Evolutionary conservation across 2,888 invertebrate genomes (phyloP).

Genomic region (Ophion ellenae): DNA sequence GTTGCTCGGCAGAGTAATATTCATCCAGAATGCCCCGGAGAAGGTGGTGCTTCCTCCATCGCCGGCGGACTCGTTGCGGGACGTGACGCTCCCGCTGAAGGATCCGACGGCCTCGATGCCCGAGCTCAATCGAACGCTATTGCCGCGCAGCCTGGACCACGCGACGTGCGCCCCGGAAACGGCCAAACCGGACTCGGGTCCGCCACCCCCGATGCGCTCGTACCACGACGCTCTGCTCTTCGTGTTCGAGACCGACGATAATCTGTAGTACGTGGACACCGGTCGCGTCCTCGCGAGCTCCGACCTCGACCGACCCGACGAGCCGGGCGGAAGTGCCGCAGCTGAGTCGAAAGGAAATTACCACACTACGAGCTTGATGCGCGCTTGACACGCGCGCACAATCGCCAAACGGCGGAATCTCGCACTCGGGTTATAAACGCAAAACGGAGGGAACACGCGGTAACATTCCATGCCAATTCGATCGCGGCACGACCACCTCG

Average conservation of each 20-base stretch:
- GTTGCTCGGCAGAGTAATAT: constrained; percentile 89
- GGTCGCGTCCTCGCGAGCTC: not conserved
- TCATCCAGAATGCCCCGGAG: constrained; percentile 96
- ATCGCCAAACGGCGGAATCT: constrained; percentile 4
- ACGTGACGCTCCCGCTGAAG: constrained; percentile 79
- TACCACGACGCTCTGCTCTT: constrained; percentile 79
- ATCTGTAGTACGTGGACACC: constrained; percentile 74
- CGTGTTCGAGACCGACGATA: constrained; percentile 81
- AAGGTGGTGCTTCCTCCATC: constrained; percentile 89
- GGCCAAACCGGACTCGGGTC: constrained; percentile 75
- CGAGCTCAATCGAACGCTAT: constrained; percentile 78
- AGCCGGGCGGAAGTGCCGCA: constrained; percentile 39
- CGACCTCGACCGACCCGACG: not conserved
- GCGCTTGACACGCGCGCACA: too few relatives aligned
- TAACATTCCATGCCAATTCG: constrained; percentile 38
- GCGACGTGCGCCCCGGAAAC: constrained; percentile 78
- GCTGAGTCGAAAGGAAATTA: constrained; percentile 1
- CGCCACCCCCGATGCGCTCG: constrained; percentile 71
- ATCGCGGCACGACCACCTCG: not conserved
- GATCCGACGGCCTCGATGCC: constrained; percentile 80
- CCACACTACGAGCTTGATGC: too few relatives aligned
- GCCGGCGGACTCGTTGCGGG: constrained; percentile 84
- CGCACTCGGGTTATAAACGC: not conserved
- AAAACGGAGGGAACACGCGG: not conserved
- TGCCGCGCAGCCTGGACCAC: constrained; percentile 78